Evolutionary conservation across 2,113 vertebrate genomes (phyloP), one percentile per base, ranked within the genome.

Genomic region (Trinectes maculatus): DNA sequence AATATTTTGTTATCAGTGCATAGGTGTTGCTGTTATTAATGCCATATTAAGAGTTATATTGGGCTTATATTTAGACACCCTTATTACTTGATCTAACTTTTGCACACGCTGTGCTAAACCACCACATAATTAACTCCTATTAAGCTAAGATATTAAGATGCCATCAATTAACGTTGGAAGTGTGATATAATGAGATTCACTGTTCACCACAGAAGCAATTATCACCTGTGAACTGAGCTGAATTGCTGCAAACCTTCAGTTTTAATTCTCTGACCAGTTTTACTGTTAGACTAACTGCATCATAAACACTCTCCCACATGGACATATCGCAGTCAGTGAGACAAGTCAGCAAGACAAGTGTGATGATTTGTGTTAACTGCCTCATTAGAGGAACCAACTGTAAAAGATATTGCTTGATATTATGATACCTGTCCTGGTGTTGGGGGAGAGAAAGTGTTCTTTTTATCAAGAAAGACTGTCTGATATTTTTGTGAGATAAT

Each of bases 241-340:
- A 68, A 61, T 63, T 33, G 16, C 73, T 79, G 37, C 47, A 61
- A 74, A 74, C 56, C 49, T 24, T 18, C 54, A 57, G 8, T 71
- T 74, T 63, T 61, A 74, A 71, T 77, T 61, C 72, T 77, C 68
- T 58, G 66, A 54, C 31, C 19, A 2, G 43, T 36, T 66, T 75
- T 59, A 58, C 61, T 59, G 46, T 70, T 72, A 47, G 56, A 55
- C 63, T 70, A 80, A 66, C 46, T 53, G 49, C 55, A 31, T 57
- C 55, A 80, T 75, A 74, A 80, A 72, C 42, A 57, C 33, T 58
- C 75, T 58, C 43, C 60, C 65, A 64, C 62, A 29, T 8, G 34
- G 37, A 53, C 37, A 58, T 36, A 33, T 75, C 28, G 19, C 25
- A 66, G 26, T 44, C 61, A 58, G 10, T 1, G 36, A 72, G 51